Base-by-base conservation (phyloP, 2,797 vertebrate species). In the Meriones psammophilus region DNA sequence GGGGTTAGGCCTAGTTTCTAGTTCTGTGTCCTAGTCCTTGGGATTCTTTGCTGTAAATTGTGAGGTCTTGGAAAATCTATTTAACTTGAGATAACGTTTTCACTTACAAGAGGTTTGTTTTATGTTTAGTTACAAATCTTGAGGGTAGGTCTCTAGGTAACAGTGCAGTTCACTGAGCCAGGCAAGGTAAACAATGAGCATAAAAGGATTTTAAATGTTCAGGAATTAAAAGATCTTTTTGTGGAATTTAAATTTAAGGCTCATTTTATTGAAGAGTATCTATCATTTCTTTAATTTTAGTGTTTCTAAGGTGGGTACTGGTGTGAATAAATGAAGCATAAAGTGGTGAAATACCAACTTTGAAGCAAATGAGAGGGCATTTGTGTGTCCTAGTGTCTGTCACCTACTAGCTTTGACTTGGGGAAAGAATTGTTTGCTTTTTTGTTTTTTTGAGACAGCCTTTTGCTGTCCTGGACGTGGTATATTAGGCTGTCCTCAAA, bases 1-100 rank as follows among this genome's bases (percentile, higher is more conserved):
- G 92, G 56, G 73, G 74, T 88, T 92, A 62, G 58, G 64, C 18
- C 8, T 36, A 9, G 22, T 95, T 12, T 77, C 18, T 85, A 28
- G 71, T 46, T 85, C 4, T 1, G 33, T 3, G 10, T 89, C 93
- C 54, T 89, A 77, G 71, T 66, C 60, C 64, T 42, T 66, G n/a
- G 54, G 5, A 36, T 64, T 92, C 33, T 96, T 96, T 77, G 5
- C 77, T 96, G 13, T 92, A 56, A 87, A 73, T 22, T 93, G 6
- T 66, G 54, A 92, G 68, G 89, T 88, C 54, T 81, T 95, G 28
- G 36, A 8, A 30, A 94, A 76, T 10, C 10, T 91, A 71, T 46
- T 88, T 85, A 64, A 62, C 93, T 95, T 87, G 36, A 78, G n/a
- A 92, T 95, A 95, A 81, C 36, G 60, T 94, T 90, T 93, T 95